A percentile compares a stretch with the other conserved stretches of the same genome.
Conservation (phyloP, 2,797 vertebrate species). For the Alcedo quadribrachys region DNA sequence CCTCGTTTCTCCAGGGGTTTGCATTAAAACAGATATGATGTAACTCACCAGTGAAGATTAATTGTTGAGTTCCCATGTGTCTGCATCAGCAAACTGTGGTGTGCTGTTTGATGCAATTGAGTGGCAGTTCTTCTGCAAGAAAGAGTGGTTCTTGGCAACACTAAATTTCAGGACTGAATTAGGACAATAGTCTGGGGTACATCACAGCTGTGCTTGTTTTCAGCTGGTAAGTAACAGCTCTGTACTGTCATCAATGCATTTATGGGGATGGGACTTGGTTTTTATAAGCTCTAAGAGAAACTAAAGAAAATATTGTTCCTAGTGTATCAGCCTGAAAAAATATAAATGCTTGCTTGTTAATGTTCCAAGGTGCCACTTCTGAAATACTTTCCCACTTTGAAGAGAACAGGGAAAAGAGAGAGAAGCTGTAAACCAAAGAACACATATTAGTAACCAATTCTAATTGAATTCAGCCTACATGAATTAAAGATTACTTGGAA, state of each 20-base stretch:
- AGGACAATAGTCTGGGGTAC: neutral
- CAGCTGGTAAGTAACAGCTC: neutral
- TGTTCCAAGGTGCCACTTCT: constrained; percentile 9
- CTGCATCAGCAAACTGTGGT: neutral
- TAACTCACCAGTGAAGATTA: neutral
- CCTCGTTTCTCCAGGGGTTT: neutral
- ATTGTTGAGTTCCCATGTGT: constrained; percentile 8
- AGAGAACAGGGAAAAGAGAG: constrained; percentile 9
- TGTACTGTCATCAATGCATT: neutral
- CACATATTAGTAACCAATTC: neutral
- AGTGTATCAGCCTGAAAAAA: neutral
- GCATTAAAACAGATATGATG: neutral
- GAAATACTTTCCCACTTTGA: constrained; percentile 36
- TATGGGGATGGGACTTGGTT: neutral
- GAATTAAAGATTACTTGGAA: constrained; percentile 64
- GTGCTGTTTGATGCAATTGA: neutral
- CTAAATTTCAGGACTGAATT: neutral
- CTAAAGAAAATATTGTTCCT: neutral
- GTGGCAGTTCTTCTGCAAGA: neutral
- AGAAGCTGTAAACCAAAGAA: constrained; percentile 30
- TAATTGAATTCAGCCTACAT: constrained; percentile 41
- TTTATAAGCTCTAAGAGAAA: neutral
- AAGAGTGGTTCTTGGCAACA: neutral
- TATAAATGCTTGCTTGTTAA: neutral
- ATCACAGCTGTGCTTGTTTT: neutral